These are phyloP conservation scores for Triplophysa bombifrons DNA, from an alignment of 2,797 vertebrate genomes.

Conservation along the genomic window DNA sequence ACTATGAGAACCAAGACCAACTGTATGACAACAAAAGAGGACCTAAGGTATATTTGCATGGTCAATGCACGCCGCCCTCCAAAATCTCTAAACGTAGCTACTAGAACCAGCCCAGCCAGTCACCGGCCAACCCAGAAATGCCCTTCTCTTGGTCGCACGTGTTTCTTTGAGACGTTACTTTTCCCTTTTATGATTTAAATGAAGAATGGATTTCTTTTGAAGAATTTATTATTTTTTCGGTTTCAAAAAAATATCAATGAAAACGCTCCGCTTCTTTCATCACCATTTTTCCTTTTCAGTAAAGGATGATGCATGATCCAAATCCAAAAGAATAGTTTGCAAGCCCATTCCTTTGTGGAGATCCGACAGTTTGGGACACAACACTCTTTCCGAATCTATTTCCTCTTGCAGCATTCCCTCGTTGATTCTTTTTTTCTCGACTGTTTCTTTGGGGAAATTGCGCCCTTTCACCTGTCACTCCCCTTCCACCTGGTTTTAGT, in stretches of 20 bases:
- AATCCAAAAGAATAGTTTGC: conserved; percentile 82
- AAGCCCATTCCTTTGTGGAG: conserved; percentile 83
- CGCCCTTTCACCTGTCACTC: conserved; percentile 64
- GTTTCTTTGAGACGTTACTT: conserved; percentile 70
- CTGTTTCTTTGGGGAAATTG: conserved; percentile 71
- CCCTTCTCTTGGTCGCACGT: conserved; percentile 88
- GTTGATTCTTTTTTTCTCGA: conserved; percentile 73
- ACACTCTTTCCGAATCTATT: conserved; percentile 73
- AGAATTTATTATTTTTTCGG: conserved; percentile 76
- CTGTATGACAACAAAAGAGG: conserved; percentile 99
- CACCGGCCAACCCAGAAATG: conserved; percentile 84
- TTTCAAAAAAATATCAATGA: conserved; percentile 63
- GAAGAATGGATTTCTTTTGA: conserved; percentile 79
- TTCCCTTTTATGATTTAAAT: conserved; percentile 76
- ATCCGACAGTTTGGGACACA: conserved; percentile 82
- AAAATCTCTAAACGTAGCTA: conserved; percentile 96
- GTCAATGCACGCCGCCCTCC: conserved; percentile 99
- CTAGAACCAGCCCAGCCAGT: conserved; percentile 86
- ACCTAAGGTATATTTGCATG: conserved; percentile 99
- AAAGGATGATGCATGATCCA: conserved; percentile 93
- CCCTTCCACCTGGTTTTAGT: conserved; percentile 83
- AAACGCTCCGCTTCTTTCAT: conserved; percentile 78
- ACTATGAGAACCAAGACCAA: conserved; percentile 99
- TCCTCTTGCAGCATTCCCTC: conserved; percentile 78
- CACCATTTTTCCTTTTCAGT: conserved; percentile 77